Evolutionary conservation across 2,888 invertebrate genomes (phyloP), one percentile per base, ranked within the genome.

Genomic region (Dicyrtoma fusca): DNA sequence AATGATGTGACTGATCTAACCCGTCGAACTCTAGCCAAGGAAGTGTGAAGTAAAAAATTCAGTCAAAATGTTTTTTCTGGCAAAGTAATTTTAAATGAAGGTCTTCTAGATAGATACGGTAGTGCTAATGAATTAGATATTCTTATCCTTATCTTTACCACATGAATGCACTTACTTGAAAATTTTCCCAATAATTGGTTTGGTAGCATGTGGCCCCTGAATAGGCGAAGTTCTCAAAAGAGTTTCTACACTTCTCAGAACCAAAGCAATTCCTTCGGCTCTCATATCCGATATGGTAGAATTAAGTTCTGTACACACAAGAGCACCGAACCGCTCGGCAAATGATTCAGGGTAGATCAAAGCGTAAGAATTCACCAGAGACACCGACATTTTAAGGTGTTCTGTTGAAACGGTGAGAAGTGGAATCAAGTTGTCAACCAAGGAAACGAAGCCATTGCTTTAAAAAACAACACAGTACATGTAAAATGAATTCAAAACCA

Each of bases 221-320:
- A 87, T 86, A 2, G 92, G 91, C 44, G 88, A 87, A 3, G 91
- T 90, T 81, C 90, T 88, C 61, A 96, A 85, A 81, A 91, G 91
- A 19, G 90, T 88, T 82, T 92, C 92, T 45, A 92, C 86, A n/a
- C 91, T 84, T 81, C 90, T 88, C 82, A 93, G 85, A 57, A 92
- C 88, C 74, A 90, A 87, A 13, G 91, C 87, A 68, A 90, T 86
- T 44, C 90, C 92, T 81, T 92, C 91, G 1, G 88, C 85, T 72
- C 89, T 86, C 85, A 95, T 88, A 83, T 97, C 95, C 19, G 88
- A 87, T 77, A 95, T 85, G 83, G 94, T 86, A 69, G 89, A 88
- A 77, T 89, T 88, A 74, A 94, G 87, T 13, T 90, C 86, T 0
- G 88, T 86, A 77, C 93, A 88, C 75, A 95, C 88, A 63, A 87